Evolutionary conservation across 2,797 vertebrate species (phyloP).

Genomic region (Lepus townsendii): DNA sequence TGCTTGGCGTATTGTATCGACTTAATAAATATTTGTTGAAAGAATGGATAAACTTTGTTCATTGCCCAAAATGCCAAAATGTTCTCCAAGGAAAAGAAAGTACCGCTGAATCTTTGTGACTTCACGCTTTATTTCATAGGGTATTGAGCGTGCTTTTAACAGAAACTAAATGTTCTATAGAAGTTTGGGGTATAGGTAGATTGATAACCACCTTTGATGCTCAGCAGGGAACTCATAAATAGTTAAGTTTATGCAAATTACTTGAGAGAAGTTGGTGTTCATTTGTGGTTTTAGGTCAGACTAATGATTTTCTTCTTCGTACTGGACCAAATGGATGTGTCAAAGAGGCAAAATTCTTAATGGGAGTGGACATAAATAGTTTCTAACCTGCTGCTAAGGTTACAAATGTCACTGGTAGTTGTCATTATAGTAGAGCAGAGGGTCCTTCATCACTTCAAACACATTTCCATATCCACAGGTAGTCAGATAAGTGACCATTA

Average conservation of each 20-base stretch:
- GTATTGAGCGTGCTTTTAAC: slow-evolving; percentile 89
- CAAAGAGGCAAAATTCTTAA: slow-evolving; percentile 93
- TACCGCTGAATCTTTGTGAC: slow-evolving; percentile 85
- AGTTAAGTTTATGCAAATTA: slow-evolving; percentile 91
- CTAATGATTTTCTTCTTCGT: slow-evolving; percentile 91
- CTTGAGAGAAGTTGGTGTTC: slow-evolving; percentile 88
- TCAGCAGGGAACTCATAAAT: slow-evolving; percentile 93
- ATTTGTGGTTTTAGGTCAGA: slow-evolving; percentile 91
- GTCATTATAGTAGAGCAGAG: slow-evolving; percentile 92
- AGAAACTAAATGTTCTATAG: slow-evolving; percentile 89
- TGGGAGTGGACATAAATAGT: slow-evolving; percentile 92
- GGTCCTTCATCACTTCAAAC: slow-evolving; percentile 92
- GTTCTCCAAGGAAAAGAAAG: slow-evolving; percentile 59
- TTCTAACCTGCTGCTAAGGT: slow-evolving; percentile 91
- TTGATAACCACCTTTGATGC: slow-evolving; percentile 93
- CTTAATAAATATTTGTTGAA: slow-evolving; percentile 74
- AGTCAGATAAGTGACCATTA: slow-evolving; percentile 91
- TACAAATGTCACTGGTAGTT: slow-evolving; percentile 91
- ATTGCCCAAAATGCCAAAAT: slow-evolving; percentile 64
- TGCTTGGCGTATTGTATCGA: slow-evolving; percentile 66
- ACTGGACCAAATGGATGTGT: slow-evolving; percentile 92
- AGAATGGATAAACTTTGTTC: slow-evolving; percentile 72
- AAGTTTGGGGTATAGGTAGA: slow-evolving; percentile 90
- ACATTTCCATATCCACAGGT: slow-evolving; percentile 91
- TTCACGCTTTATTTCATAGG: slow-evolving; percentile 88